phyloP scores from a whole-genome alignment of 2,888 invertebrate genomes.

The Leptogaster cylindrica region DNA sequence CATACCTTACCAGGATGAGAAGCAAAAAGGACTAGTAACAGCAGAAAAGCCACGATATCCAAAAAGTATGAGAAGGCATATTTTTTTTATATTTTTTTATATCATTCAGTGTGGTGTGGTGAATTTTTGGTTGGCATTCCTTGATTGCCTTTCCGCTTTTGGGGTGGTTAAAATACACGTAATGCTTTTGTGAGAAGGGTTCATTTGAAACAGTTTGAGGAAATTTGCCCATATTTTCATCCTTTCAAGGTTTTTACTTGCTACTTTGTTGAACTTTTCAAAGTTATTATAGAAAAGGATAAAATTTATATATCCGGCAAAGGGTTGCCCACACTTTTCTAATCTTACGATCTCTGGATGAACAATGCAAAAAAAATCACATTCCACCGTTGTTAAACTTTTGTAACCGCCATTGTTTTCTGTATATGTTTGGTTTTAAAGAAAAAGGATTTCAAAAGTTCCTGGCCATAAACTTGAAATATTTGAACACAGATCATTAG shows the following conservation, averaged over 20 bases:
- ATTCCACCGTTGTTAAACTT: too few relatives aligned
- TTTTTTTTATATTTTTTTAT: background rate
- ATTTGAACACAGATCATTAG: too few relatives aligned
- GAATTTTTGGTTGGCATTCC: constrained; percentile 12
- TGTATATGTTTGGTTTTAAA: too few relatives aligned
- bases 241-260: constrained; percentile 4
- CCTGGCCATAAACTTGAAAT: too few relatives aligned
- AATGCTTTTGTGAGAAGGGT: background rate
- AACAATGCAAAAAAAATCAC: too few relatives aligned
- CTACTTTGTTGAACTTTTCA: constrained; percentile 7
- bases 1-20: constrained; percentile 1
- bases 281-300: constrained; percentile 9
- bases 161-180: too few relatives aligned
- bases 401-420: too few relatives aligned
- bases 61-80: background rate
- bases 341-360: too few relatives aligned
- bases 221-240: constrained; percentile 28
- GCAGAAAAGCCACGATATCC: constrained; percentile 11
- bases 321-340: constrained; percentile 1
- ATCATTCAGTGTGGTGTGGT: background rate
- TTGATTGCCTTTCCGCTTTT: constrained; percentile 8
- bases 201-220: constrained; percentile 13
- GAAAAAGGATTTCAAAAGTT: too few relatives aligned
- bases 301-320: background rate
- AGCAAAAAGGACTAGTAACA: constrained; percentile 19